Conservation (phyloP, 2,113 vertebrate genomes). For the Petaurus breviceps region DNA sequence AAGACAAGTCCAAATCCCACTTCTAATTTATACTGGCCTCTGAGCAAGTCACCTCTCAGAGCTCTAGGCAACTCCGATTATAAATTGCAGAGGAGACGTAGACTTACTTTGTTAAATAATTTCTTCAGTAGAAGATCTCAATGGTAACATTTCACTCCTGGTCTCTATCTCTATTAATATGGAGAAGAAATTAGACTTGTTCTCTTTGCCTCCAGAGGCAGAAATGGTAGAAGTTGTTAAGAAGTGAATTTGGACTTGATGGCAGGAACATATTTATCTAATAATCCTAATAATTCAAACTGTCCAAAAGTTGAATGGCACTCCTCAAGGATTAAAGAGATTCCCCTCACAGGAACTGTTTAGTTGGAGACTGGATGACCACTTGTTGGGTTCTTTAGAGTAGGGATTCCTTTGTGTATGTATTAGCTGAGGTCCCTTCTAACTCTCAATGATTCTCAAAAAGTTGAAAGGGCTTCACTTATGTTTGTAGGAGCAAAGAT, state of each 20-base stretch:
- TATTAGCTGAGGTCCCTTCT: not conserved
- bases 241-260: not conserved
- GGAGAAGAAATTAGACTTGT: not conserved
- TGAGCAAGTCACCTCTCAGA: not conserved
- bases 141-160: not conserved
- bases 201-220: not conserved
- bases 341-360: not conserved
- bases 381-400: not conserved
- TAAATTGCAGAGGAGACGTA: not conserved
- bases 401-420: not conserved
- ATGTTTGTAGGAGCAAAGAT: not conserved
- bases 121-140: not conserved
- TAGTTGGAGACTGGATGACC: not conserved
- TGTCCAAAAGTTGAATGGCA: not conserved
- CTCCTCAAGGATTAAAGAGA: not conserved
- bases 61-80: not conserved
- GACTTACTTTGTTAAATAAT: too few species aligned
- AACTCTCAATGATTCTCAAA: not conserved
- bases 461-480: not conserved
- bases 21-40: not conserved
- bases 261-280: not conserved
- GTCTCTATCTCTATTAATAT: not conserved
- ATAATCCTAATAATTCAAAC: not conserved
- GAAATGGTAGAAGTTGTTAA: not conserved
- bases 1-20: not conserved